Percentiles rank a stretch among this genome's conserved stretches.
These are phyloP conservation scores for Bilobella aurantiaca DNA, from an alignment of 1,140 invertebrate species.

Conservation along the genomic window DNA sequence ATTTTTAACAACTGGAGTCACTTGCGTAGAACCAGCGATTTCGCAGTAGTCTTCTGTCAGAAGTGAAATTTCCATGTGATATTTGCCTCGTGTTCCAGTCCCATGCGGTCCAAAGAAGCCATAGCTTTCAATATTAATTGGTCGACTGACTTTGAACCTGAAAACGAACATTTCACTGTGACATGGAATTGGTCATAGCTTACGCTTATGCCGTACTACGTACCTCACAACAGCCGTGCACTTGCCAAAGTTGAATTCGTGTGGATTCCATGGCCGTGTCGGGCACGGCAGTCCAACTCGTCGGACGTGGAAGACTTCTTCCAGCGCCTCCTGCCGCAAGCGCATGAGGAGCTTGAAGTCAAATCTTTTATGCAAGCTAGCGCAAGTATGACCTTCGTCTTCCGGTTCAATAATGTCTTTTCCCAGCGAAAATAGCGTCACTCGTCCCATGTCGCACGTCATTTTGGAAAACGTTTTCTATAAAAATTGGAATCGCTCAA, in stretches of 20 bases:
- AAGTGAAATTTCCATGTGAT: conserved; percentile 8
- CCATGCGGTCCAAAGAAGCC: conserved; percentile 9
- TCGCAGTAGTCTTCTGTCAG: conserved; percentile 1
- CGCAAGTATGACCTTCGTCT: too few relatives aligned
- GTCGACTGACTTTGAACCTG: conserved; percentile 7
- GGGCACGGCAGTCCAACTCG: neutral
- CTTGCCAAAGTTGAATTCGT: neutral
- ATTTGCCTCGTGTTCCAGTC: neutral
- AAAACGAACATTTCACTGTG: too few relatives aligned
- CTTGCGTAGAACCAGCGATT: neutral
- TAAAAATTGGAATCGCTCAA: too few relatives aligned
- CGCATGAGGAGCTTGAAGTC: neutral
- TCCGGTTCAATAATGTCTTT: too few relatives aligned
- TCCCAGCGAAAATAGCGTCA: too few relatives aligned
- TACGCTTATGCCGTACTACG: neutral
- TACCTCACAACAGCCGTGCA: neutral
- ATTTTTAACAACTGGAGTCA: neutral
- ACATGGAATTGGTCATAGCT: too few relatives aligned
- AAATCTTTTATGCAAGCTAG: neutral
- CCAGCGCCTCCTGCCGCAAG: neutral
- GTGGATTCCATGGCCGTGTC: neutral
- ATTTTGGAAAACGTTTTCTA: too few relatives aligned
- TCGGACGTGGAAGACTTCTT: neutral
- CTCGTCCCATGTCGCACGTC: too few relatives aligned
- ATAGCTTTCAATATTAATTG: neutral